Conservation (phyloP, 2,888 invertebrate species). For the Lordiphosa fenestrarum region DNA sequence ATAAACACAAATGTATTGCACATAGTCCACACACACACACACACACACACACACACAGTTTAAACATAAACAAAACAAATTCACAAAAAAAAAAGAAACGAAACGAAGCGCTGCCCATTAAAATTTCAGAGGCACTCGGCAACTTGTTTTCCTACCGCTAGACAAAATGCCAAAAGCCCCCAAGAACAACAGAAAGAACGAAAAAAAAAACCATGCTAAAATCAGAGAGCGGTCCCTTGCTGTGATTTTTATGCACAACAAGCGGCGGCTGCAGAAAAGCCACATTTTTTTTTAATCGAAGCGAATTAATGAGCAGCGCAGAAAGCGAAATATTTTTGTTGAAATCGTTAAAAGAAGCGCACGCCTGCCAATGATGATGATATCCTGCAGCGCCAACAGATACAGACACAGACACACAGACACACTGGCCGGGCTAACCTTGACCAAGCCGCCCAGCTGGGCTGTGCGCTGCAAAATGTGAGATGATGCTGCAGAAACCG, state of each 20-base stretch:
- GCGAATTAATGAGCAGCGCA: conserved; percentile 70
- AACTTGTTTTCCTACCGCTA: conserved; percentile 70
- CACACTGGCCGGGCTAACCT: conserved; percentile 28
- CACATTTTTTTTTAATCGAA: conserved; percentile 68
- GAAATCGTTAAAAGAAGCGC: conserved; percentile 66
- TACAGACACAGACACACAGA: conserved; percentile 22
- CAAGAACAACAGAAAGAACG: not conserved
- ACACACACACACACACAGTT: conserved; percentile 12
- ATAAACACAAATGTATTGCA: conserved; percentile 70
- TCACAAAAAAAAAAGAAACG: conserved; percentile 18
- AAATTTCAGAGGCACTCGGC: conserved; percentile 61
- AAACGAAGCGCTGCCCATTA: conserved; percentile 35
- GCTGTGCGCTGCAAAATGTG: conserved; percentile 43
- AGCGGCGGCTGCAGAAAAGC: conserved; percentile 53
- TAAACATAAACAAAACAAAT: conserved; percentile 62
- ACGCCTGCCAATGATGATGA: conserved; percentile 62
- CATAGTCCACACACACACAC: conserved; percentile 34
- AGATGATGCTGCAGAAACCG: conserved; percentile 57
- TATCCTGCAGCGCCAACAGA: conserved; percentile 65
- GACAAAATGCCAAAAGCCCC: conserved; percentile 48
- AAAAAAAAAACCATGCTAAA: not conserved
- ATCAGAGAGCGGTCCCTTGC: conserved; percentile 50
- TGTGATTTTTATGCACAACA: conserved; percentile 75
- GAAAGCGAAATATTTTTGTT: conserved; percentile 61
- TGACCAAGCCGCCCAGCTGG: conserved; percentile 62